Percentiles rank a stretch among this genome's conserved stretches.
phyloP scores from a whole-genome alignment of 2,797 vertebrate species.

The Danio jaintianensis region DNA sequence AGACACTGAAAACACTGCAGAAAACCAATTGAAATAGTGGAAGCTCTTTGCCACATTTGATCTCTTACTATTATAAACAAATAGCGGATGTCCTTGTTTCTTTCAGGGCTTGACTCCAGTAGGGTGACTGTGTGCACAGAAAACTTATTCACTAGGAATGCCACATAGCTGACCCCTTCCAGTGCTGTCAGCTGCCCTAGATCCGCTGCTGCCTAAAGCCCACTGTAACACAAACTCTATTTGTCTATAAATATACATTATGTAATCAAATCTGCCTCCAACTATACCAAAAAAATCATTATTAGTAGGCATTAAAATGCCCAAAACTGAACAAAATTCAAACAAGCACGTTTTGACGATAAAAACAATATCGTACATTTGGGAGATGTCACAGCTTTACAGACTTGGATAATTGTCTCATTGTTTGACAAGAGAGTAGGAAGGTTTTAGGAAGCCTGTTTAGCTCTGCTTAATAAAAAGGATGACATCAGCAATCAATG shows the following conservation, averaged over 20 bases:
- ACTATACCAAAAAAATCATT: not conserved
- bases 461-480: not conserved
- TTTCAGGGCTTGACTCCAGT: not conserved
- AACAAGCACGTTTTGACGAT: not conserved
- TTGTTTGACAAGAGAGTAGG: not conserved
- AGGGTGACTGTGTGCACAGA: not conserved
- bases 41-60: not conserved
- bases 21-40: not conserved
- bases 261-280: not conserved
- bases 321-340: not conserved
- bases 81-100: not conserved
- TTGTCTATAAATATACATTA: too few species aligned
- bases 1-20: not conserved
- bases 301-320: not conserved
- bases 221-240: not conserved
- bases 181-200: not conserved
- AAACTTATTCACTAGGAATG: slow-evolving; percentile 23
- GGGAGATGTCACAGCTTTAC: not conserved
- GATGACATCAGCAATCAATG: too few species aligned
- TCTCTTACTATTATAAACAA: not conserved
- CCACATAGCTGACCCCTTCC: slow-evolving; percentile 31
- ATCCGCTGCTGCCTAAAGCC: not conserved
- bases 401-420: not conserved
- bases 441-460: not conserved
- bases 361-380: not conserved